Evolutionary conservation across 2,113 vertebrate genomes (phyloP).

Genomic region (Malurus elegans): DNA sequence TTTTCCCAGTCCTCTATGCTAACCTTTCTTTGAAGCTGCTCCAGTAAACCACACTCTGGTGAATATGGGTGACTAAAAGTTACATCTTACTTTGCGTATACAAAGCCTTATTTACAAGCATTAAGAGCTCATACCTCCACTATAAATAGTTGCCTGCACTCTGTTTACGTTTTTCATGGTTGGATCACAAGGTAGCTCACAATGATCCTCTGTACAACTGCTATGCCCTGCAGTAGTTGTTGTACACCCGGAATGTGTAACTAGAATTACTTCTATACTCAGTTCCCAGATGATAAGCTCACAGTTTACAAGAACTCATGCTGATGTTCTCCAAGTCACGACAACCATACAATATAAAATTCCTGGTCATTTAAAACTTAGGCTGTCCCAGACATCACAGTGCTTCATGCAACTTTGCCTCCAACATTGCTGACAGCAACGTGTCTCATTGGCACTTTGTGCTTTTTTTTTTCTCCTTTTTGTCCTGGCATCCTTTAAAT

Average conservation of each 20-base stretch:
- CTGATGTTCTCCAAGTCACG: background rate
- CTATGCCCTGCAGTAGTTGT: background rate
- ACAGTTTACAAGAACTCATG: background rate
- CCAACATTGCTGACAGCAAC: background rate
- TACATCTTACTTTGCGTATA: constrained; percentile 58
- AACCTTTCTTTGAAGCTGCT: constrained; percentile 57
- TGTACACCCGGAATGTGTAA: background rate
- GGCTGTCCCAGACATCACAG: background rate
- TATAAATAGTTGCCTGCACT: constrained; percentile 42
- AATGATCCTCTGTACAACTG: constrained; percentile 26
- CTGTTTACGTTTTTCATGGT: constrained; percentile 21
- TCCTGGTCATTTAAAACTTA: background rate
- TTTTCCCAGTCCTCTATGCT: background rate
- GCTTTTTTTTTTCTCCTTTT: fast-evolving
- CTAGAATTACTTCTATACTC: background rate
- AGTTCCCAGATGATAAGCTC: background rate
- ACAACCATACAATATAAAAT: background rate
- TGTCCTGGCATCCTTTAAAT: background rate
- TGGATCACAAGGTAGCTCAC: constrained; percentile 41
- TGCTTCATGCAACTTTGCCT: background rate
- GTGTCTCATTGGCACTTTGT: background rate
- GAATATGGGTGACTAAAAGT: constrained; percentile 29
- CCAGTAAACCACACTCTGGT: constrained; percentile 15
- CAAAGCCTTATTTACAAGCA: constrained; percentile 50
- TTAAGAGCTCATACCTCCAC: constrained; percentile 26